phyloP scores from a whole-genome alignment of 2,888 invertebrate genomes.

The Brenthis daphne region DNA sequence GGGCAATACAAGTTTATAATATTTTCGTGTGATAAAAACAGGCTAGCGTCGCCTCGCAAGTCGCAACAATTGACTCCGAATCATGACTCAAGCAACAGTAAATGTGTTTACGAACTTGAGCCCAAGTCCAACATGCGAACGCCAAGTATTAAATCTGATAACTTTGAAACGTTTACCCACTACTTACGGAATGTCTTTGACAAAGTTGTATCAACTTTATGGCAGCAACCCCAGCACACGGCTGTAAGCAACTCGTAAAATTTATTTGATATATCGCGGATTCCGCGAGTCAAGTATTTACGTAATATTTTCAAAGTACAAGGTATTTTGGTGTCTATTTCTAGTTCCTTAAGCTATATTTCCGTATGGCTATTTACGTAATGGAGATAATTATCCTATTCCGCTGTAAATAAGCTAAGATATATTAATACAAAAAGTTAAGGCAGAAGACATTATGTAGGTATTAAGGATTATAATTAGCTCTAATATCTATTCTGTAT shows the following conservation, averaged over 20 bases:
- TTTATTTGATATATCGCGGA: constrained; percentile 34
- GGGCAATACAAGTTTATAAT: too few relatives aligned
- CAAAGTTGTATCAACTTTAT: constrained; percentile 30
- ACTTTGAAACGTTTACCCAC: constrained; percentile 8
- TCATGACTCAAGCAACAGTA: too few relatives aligned
- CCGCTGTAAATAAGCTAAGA: constrained; percentile 9
- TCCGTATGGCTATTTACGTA: not conserved
- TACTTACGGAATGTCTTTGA: constrained; percentile 18
- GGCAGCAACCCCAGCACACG: constrained; percentile 21
- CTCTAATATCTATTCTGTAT: too few relatives aligned
- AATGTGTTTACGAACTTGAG: not conserved
- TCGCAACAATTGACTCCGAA: too few relatives aligned
- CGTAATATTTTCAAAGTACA: constrained; percentile 20
- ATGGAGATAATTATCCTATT: not conserved
- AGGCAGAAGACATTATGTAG: not conserved
- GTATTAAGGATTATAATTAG: too few relatives aligned
- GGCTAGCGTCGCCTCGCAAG: too few relatives aligned
- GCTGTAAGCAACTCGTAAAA: constrained; percentile 33
- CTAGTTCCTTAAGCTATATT: constrained; percentile 11
- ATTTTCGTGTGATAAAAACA: too few relatives aligned
- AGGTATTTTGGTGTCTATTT: constrained; percentile 13
- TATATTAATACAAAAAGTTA: constrained; percentile 2
- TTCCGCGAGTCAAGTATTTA: constrained; percentile 30
- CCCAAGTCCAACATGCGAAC: not conserved
- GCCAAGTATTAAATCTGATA: constrained; percentile 5